Evolutionary conservation across 2,113 vertebrate species (phyloP), one percentile per base, ranked within the genome.

Genomic region (Catharus bicknelli): DNA sequence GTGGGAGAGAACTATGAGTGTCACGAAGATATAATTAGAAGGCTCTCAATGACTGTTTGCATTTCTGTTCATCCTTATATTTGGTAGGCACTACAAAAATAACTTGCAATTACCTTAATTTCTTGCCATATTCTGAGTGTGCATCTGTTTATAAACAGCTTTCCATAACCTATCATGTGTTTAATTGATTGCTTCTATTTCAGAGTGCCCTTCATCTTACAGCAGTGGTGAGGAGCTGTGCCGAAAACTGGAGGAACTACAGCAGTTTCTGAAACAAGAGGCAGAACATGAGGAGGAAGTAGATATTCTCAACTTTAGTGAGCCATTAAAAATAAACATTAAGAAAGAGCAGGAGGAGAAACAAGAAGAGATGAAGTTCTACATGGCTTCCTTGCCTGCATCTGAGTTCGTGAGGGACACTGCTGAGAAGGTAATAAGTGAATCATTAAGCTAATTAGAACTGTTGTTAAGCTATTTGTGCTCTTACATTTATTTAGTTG

Each of bases 341-440:
- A 99, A 99, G 90, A 98, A 99, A 84, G 99, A 99, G 66, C 98
- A 98, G 86, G 99, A 98, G 48, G 98, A 99, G 55, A 98, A 98
- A 2, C 98, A 98, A 72, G 97, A 98, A 18, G 99, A 99, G 87
- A 95, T 98, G 61, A 99, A 98, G 83, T 98, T 99, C 97, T 99
- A 97, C 94, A 91, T 99, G 96, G 98, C 98, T 25, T 97, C 98
- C 27, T 97, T 98, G 48, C 95, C 97, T 20, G 98, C 98, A 0
- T 97, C 98, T 4, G 99, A 99, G 94, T 99, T 99, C 77, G 97
- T 99, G 93, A 97, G 97, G 27, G 98, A 99, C 40, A 40, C 98
- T 27, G 98, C 98, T 32, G 98, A 99, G 92, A 99, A 99, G 99
- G 99, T 99, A 84, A 90, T 61, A 32, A 94, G 25, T 30, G 50